Evolutionary conservation across 2,113 vertebrate species (phyloP), one percentile per base, ranked within the genome.

Genomic region (Hemiprocne comata): DNA sequence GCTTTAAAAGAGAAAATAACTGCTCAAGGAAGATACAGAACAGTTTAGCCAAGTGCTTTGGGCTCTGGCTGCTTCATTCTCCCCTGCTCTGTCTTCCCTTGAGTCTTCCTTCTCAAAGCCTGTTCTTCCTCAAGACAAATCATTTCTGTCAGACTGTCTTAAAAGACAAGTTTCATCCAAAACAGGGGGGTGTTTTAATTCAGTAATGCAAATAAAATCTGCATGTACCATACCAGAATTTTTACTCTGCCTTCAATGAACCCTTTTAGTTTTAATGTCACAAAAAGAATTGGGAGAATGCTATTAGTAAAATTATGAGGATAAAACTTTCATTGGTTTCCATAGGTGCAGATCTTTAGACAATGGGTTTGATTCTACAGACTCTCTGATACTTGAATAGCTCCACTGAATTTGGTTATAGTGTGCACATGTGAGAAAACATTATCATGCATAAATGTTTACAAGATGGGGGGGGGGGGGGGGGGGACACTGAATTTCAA

Each of bases 11-110:
- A 76, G 18, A 87, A 93, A 91, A 82, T 38, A 66, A 9, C 28
- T 84, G 19, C 7, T 69, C 46, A 75, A 81, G 83, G 89, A 91
- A 92, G 75, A 90, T 73, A 82, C 31, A 79, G 83, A 85, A 80
- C 86, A 95, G 40, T 93, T 97, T 93, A 95, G 46, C 31, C 78
- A 96, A 93, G n/a, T 12, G 28, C 42, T 97, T 93, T 96, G 90
- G 65, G 19, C 66, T 93, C 82, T 94, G 29, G 10, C 40, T 94
- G 11, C 46, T 42, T 95, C 48, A 40, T 94, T 90, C 21, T 90
- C 64, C 40, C 55, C 18, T 10, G n/a, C n/a, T 16, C 60, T 87
- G 3, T 38, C 62, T 61, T 96, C 87, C 67, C 84, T 23, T 6
- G 75, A 86, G 87, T 60, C 61, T 85, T 95, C 51, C 9, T 93